phyloP scores from a whole-genome alignment of 53 echinoderm and acorn worm species.

The Luidia sarsii region DNA sequence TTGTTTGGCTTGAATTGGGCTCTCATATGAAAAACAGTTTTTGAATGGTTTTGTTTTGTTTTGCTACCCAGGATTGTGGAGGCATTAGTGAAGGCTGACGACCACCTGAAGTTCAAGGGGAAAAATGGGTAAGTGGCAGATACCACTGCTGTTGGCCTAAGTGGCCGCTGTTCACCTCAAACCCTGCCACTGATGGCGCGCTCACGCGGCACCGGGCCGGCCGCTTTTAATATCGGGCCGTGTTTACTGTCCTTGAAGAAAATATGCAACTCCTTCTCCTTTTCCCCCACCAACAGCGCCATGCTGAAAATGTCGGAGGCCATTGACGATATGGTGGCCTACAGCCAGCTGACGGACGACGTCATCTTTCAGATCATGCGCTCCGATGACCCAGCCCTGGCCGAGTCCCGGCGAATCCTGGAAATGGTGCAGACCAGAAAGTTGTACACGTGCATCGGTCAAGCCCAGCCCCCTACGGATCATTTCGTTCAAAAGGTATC shows the following conservation, averaged over 20 bases:
- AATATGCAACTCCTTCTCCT: too few relatives aligned
- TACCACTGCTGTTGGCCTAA: too few relatives aligned
- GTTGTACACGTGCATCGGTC: slow-evolving; percentile 85
- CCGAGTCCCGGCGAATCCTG: slow-evolving; percentile 60
- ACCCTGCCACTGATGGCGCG: too few relatives aligned
- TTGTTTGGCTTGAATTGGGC: too few relatives aligned
- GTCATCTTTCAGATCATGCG: slow-evolving; percentile 67
- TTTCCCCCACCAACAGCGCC: background rate
- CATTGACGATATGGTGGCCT: slow-evolving; percentile 92
- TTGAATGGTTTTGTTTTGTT: slow-evolving; percentile 12
- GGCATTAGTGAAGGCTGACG: slow-evolving; percentile 78
- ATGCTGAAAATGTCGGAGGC: slow-evolving; percentile 78
- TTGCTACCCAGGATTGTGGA: slow-evolving; percentile 74
- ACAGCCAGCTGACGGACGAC: slow-evolving; percentile 78
- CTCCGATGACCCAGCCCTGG: slow-evolving; percentile 42
- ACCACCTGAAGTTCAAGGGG: slow-evolving; percentile 65
- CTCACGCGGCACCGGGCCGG: too few relatives aligned
- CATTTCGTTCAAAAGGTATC: too few relatives aligned
- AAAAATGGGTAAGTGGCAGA: slow-evolving; percentile 80
- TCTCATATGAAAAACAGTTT: too few relatives aligned
- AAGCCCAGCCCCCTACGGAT: slow-evolving; percentile 64
- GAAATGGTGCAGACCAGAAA: slow-evolving; percentile 67
- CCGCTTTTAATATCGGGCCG: too few relatives aligned
- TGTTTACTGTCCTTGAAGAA: too few relatives aligned
- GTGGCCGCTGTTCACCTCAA: too few relatives aligned